These are phyloP conservation scores for Radopholus similis DNA, from an alignment of 1,140 invertebrate genomes.

Conservation along the genomic window DNA sequence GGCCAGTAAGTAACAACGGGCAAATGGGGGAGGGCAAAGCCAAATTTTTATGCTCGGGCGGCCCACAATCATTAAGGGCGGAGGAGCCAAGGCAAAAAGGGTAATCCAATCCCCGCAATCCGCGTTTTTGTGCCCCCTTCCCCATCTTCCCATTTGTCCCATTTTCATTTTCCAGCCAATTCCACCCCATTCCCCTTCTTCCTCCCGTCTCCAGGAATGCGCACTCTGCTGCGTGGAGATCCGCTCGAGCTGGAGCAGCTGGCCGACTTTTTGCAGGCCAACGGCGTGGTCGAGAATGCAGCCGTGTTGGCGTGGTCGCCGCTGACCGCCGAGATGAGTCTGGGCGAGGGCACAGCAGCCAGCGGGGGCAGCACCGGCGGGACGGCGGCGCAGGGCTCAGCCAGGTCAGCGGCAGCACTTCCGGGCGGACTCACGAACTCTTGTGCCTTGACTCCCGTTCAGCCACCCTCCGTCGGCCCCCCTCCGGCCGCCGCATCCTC, in stretches of 20 bases:
- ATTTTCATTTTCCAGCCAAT: background rate
- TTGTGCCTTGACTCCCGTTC: background rate
- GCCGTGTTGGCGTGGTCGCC: conserved; percentile 1
- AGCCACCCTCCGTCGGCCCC: background rate
- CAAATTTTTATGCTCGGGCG: too few relatives aligned
- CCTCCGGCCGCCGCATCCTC: background rate
- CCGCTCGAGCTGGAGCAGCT: conserved; percentile 38
- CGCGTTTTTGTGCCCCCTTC: too few relatives aligned
- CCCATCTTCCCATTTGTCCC: background rate
- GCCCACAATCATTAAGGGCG: too few relatives aligned
- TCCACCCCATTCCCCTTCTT: background rate
- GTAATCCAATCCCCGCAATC: background rate
- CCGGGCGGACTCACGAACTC: background rate
- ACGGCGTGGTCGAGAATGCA: conserved; percentile 54
- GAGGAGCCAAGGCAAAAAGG: too few relatives aligned
- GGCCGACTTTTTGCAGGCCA: conserved; percentile 36
- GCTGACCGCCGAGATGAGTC: conserved; percentile 38
- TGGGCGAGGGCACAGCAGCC: background rate
- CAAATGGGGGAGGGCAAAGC: background rate
- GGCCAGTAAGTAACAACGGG: conserved; percentile 47
- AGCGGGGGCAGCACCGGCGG: too few relatives aligned
- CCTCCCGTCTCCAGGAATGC: conserved; percentile 36
- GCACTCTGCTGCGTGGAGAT: conserved; percentile 38
- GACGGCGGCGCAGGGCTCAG: background rate
- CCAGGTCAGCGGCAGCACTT: background rate